phyloP scores from a whole-genome alignment of 2,113 vertebrate genomes.

The Barbus barbus region DNA sequence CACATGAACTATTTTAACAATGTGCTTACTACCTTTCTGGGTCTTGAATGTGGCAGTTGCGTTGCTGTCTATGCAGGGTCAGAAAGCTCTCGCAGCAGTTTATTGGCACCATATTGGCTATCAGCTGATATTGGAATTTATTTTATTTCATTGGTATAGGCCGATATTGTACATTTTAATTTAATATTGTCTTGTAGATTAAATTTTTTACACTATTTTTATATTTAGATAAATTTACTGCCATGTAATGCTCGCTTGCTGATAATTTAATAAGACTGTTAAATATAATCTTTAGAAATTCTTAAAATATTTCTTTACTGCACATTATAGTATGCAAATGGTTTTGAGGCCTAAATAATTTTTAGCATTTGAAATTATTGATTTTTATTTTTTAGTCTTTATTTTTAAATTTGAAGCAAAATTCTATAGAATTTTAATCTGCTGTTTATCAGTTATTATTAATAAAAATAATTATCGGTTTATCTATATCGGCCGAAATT shows the following conservation, averaged over 20 bases:
- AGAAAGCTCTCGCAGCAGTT: too few relatives aligned
- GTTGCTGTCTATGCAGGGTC: too few relatives aligned
- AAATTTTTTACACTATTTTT: neutral
- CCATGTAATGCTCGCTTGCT: neutral
- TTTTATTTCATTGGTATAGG: neutral
- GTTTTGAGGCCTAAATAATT: neutral
- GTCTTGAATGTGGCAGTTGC: too few relatives aligned
- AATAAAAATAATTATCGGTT: neutral
- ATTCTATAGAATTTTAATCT: too few relatives aligned
- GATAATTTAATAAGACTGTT: too few relatives aligned
- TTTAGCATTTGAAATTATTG: neutral
- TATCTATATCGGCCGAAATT: neutral
- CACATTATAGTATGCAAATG: neutral
- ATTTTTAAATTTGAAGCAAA: neutral
- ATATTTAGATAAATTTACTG: neutral
- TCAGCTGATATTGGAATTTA: neutral
- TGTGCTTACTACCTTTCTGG: too few relatives aligned
- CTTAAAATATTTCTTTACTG: neutral
- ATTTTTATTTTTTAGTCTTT: neutral
- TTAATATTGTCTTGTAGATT: neutral
- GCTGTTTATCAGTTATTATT: neutral
- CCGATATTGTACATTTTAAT: neutral
- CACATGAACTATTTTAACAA: too few relatives aligned
- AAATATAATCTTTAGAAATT: neutral
- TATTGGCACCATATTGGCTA: neutral